Percentiles rank a stretch among this genome's conserved stretches.
Conservation (phyloP, 2,797 vertebrate genomes). For the Fratercula arctica region DNA sequence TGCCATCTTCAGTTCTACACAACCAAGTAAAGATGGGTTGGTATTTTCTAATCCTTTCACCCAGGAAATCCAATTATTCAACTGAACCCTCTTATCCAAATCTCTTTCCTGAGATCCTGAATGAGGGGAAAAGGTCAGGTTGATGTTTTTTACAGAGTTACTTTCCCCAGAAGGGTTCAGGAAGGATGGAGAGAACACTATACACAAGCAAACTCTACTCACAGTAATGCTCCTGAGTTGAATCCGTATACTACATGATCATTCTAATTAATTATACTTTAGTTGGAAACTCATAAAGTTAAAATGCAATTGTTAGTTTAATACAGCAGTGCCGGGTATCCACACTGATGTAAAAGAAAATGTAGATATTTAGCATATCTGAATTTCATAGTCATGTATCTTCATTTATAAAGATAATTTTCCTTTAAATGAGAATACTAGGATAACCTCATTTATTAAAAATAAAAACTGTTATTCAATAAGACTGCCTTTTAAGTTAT, state of each 20-base stretch:
- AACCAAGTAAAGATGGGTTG: accelerated
- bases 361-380: background rate
- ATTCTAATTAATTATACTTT: background rate
- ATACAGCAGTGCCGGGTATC: background rate
- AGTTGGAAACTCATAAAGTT: background rate
- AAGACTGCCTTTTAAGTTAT: background rate
- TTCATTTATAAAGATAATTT: background rate
- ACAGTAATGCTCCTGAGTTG: background rate
- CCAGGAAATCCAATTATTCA: background rate
- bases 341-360: background rate
- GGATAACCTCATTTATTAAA: background rate
- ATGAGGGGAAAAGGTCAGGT: background rate
- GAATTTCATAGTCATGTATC: background rate
- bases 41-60: background rate
- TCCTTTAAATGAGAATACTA: background rate
- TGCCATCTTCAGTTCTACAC: background rate
- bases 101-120: background rate
- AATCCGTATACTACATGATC: background rate
- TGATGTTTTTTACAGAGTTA: background rate
- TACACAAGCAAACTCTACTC: background rate
- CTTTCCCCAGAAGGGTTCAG: background rate
- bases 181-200: background rate
- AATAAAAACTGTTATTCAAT: background rate
- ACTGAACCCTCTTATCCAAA: background rate
- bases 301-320: background rate